Evolutionary conservation across 2,113 vertebrate species (phyloP), one percentile per base, ranked within the genome.

Genomic region (Nicator chloris): DNA sequence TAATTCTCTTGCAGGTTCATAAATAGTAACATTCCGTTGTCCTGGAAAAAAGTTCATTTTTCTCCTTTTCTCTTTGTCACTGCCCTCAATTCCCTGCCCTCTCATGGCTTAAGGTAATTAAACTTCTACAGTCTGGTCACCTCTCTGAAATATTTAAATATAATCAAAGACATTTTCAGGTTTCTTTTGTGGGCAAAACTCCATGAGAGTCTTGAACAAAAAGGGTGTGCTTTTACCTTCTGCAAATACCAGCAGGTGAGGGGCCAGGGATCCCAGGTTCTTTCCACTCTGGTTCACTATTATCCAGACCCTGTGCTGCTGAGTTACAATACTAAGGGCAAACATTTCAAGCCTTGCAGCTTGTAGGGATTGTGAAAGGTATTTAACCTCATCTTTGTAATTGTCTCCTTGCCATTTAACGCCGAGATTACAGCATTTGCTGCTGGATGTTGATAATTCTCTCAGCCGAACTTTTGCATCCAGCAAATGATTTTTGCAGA

Each of bases 1-100:
- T 96, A 82, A 93, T 96, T 96, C 94, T 94, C 44, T 57, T 84
- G 53, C 92, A 95, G 86, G 63, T 96, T 93, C 93, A 95, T 86
- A 97, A 97, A 97, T 97, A 97, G 96, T 75, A 95, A 95, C 86
- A 75, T 87, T 63, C 16, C 6, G 0, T 70, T 96, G 86, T 85
- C 78, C 42, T 91, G 78, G 60, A 76, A 85, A 80, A 85, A 87
- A 40, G 44, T 72, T 75, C 35, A 61, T 92, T 88, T 94, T 65
- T 66, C 63, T 90, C 20, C 37, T 71, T 88, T 79, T 83, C 51
- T 69, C 23, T 91, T 82, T 83, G 45, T 79, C 11, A 1, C 64
- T 86, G 65, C 56, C 75, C 57, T 88, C 71, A 42, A 49, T 90
- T 91, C 61, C 86, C 42, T 77, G 79, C 80, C 56, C 51, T 91